Conservation (phyloP, 2,888 invertebrate species). For the Prosopocoilus inquinatus region DNA sequence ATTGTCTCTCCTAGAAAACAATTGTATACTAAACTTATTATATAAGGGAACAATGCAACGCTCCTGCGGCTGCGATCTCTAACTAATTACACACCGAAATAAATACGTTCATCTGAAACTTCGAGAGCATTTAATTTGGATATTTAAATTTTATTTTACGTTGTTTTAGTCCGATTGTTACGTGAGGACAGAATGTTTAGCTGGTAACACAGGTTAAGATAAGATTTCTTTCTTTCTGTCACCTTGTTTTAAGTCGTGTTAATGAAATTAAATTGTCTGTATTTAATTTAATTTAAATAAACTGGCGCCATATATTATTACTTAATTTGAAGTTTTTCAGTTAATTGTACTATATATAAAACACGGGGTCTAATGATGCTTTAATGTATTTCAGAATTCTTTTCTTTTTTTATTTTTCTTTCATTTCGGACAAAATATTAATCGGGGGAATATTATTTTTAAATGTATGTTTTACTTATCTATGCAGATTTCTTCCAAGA, state of each 20-base stretch:
- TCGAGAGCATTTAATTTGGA: slow-evolving; percentile 7
- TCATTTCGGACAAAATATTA: too few species aligned
- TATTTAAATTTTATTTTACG: slow-evolving; percentile 10
- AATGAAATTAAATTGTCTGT: slow-evolving; percentile 8
- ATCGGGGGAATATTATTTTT: too few species aligned
- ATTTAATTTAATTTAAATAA: slow-evolving; percentile 6
- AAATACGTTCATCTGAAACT: neutral
- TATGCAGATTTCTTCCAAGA: too few species aligned
- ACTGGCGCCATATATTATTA: slow-evolving; percentile 1
- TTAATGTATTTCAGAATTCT: too few species aligned
- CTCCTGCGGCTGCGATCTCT: neutral
- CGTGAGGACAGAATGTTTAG: slow-evolving; percentile 11
- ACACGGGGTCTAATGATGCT: too few species aligned
- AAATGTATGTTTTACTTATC: too few species aligned
- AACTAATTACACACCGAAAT: slow-evolving; percentile 1
- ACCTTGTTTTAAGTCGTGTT: slow-evolving; percentile 4
- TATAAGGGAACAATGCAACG: neutral
- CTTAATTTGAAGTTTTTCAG: slow-evolving; percentile 2
- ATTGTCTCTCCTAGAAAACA: slow-evolving; percentile 36
- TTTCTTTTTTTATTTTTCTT: too few species aligned
- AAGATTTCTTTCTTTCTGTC: slow-evolving; percentile 4
- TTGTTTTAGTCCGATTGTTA: slow-evolving; percentile 10
- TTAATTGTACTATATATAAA: slow-evolving; percentile 1
- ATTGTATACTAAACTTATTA: slow-evolving; percentile 27
- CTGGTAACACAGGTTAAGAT: slow-evolving; percentile 9